Percentiles rank a stretch among this genome's conserved stretches.
These are phyloP conservation scores for Aspidoscelis tigris DNA, from an alignment of 2,113 vertebrate genomes.

Conservation along the genomic window DNA sequence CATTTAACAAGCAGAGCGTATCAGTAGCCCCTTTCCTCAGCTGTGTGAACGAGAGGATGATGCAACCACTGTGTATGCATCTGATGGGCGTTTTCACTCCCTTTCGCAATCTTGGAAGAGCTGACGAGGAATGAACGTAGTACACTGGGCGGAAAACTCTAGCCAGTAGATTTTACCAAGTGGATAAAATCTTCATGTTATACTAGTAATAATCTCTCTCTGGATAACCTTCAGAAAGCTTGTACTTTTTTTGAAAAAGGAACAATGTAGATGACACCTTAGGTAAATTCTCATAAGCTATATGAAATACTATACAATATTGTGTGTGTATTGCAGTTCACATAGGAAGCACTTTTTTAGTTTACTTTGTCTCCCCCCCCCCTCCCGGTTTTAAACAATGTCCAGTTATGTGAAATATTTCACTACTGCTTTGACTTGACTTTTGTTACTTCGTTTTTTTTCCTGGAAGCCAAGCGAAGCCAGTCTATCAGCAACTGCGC, in stretches of 20 bases:
- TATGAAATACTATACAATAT: neutral
- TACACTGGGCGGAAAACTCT: no score
- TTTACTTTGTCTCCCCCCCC: conserved; percentile 2
- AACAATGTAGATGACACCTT: neutral
- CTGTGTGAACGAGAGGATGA: no score
- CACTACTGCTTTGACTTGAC: conserved; percentile 60
- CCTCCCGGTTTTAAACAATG: neutral
- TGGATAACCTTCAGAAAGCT: no score
- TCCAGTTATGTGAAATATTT: conserved; percentile 37
- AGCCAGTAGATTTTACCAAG: no score
- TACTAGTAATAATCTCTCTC: no score
- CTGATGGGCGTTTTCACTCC: no score
- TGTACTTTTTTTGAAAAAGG: neutral
- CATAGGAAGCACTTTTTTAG: neutral
- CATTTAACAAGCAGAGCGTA: no score
- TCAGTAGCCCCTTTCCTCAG: no score
- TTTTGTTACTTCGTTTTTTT: conserved; percentile 75
- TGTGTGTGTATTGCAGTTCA: neutral
- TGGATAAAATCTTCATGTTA: no score
- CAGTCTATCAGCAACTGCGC: conserved; percentile 99
- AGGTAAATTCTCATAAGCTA: neutral
- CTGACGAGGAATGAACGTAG: no score
- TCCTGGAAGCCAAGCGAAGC: conserved; percentile 96
- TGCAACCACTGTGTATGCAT: neutral
- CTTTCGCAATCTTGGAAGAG: no score